Base-by-base conservation (phyloP, 35 echinoderm and acorn worm genomes). In the Ophioderma brevispina region DNA sequence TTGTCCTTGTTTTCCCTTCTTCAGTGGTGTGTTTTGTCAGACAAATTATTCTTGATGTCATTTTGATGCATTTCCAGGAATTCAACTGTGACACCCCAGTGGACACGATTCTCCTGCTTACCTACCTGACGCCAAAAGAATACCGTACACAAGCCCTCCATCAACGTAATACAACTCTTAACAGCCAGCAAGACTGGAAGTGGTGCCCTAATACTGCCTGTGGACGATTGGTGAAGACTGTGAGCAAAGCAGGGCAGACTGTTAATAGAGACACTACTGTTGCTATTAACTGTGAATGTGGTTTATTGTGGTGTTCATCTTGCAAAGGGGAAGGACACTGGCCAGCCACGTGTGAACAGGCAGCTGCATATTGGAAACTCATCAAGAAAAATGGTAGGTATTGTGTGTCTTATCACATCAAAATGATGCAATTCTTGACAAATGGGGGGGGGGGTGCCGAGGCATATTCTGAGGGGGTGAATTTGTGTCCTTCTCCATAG, bases 241-340 rank as follows among this genome's bases (percentile, higher is more conserved):
- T 75, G 33, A 37, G 37, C 55, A 39, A 55, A 18, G 39, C 70
- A 0, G 52, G 32, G 32, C 18, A 23, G 0, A 32, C 28, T 31
- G 30, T 18, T 23, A 40, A 42, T 46, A 75, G 75, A 37, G 81
- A 84, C 78, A 75, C 64, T 75, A 38, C 38, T 76, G 76, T 85
- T 79, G 82, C 89, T 34, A 43, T 99, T 31, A 80, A 43, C 25
- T 99, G 97, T 85, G 88, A 85, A 18, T 99, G 97, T 83, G 97
- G 97, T 46, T 81, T 77, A 40, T 87, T 89, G 23, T 99, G 97
- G 97, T 99, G 97, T 64, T 50, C 86, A 8, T 38, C 36, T 18
- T 99, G 93, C 87, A 99, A 93, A 70, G 93, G 93, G 75, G 86
- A 64, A 39, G 93, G 78, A 40, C 97, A 99, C 88, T 99, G 97